Percentiles rank a stretch among this genome's conserved stretches.
phyloP scores from a whole-genome alignment of 2,888 invertebrate species.

The Listrodromus nycthemerus region DNA sequence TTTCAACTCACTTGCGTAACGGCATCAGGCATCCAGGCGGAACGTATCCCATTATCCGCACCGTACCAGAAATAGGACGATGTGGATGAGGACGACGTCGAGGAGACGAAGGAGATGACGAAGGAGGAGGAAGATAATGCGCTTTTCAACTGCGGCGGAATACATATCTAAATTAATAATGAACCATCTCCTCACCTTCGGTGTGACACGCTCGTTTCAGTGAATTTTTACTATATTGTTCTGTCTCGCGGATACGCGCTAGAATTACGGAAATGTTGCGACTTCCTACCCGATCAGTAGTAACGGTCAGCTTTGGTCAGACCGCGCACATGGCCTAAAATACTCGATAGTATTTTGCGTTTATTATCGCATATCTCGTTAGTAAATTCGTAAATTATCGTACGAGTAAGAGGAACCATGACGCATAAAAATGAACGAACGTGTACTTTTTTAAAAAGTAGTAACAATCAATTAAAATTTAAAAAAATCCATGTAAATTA shows the following conservation, averaged over 20 bases:
- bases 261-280: not conserved
- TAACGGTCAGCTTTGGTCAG: constrained; percentile 17
- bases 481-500: too few relatives aligned
- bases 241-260: not conserved
- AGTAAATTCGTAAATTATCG: too few relatives aligned
- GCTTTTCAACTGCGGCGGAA: constrained; percentile 12
- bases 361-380: too few relatives aligned
- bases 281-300: constrained; percentile 15
- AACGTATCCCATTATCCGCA: constrained; percentile 30
- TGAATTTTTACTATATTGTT: constrained; percentile 1
- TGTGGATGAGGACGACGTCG: not conserved
- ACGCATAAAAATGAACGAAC: too few relatives aligned
- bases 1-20: constrained; percentile 33
- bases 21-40: constrained; percentile 29
- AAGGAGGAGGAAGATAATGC: constrained; percentile 21
- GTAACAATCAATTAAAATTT: too few relatives aligned
- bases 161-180: constrained; percentile 16
- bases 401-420: too few relatives aligned
- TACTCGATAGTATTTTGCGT: too few relatives aligned
- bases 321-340: not conserved
- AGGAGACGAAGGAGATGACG: not conserved
- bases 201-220: not conserved
- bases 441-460: too few relatives aligned
- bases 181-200: not conserved
- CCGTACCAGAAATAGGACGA: not conserved